Base-by-base conservation (phyloP, 64 coral and sea anemone genomes). In the Hydrozoanthus tunicans region DNA sequence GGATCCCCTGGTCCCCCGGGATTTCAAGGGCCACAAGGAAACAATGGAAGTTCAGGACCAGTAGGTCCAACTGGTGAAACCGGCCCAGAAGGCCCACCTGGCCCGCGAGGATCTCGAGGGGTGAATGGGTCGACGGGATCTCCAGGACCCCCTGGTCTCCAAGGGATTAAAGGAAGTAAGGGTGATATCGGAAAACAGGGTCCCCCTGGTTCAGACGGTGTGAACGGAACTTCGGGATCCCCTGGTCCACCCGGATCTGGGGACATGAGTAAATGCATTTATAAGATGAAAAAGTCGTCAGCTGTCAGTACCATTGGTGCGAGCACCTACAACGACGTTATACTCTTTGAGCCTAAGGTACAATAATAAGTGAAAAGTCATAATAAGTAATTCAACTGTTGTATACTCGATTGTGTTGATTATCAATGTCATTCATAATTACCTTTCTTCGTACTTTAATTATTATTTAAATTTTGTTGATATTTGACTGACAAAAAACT, bases 231-330 rank as follows among this genome's bases (percentile, higher is more conserved):
- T 24, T 60, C 59, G 24, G 91, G 91, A 0, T 73, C 91, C 56
- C 91, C 81, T 1, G 91, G 91, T 13, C 81, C 91, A 0, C 71
- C 57, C 3, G 91, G 91, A 53, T 56, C 91, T 77, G 74, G 63
- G 0, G 91, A 88, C 68, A 5, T 88, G 55, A 88, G 84, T 74
- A 61, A 88, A 58, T 88, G 84, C 24, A 51, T 56, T 51, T 88
- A 88, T 20, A 75, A 57, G 52, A 85, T 9, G 7, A 8, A 11
- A 9, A 85, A 56, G n/a, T 85, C 82, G 5, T 25, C 70, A 15
- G 56, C 9, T 25, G 13, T 43, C 5, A 5, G 4, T 9, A 11
- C 69, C 8, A 0, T 6, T 7, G 83, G 83, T 8, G 2, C 0
- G 13, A 7, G 3, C 24, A 74, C 69, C 24, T 15, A 3, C 6